Percentiles rank a stretch among this genome's conserved stretches.
Conservation (phyloP, 2,113 vertebrate species). For the Delphinapterus leucas region DNA sequence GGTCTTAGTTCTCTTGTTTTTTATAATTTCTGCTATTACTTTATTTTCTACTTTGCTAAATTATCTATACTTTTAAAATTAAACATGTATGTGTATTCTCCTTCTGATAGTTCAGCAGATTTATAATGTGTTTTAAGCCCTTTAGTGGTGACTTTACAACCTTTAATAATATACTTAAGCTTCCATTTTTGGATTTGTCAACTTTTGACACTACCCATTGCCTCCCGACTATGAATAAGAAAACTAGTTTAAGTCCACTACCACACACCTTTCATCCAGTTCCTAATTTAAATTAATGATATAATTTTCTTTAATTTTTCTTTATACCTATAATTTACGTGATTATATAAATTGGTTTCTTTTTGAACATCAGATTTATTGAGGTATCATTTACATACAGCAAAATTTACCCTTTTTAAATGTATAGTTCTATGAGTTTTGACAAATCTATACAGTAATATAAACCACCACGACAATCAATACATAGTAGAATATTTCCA, state of each 20-base stretch:
- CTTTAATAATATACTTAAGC: neutral
- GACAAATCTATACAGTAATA: neutral
- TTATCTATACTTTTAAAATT: neutral
- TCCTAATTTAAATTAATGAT: neutral
- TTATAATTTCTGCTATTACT: neutral
- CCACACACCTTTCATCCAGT: neutral
- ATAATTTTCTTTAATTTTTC: neutral
- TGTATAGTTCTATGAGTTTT: neutral
- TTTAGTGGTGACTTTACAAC: neutral
- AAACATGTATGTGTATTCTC: neutral
- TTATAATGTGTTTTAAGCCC: neutral
- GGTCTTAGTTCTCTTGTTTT: neutral
- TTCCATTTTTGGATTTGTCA: neutral
- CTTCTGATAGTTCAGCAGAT: neutral
- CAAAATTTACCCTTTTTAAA: neutral
- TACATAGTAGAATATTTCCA: neutral
- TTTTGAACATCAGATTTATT: neutral
- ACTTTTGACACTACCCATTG: neutral
- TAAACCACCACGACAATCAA: neutral
- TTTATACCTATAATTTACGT: neutral
- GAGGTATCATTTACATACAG: neutral
- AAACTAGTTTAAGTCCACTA: neutral
- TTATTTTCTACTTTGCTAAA: conserved; percentile 4
- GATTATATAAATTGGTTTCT: neutral
- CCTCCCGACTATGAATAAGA: neutral